Evolutionary conservation across 2,888 invertebrate species (phyloP).

Genomic region (Caenorhabditis drosophilae): DNA sequence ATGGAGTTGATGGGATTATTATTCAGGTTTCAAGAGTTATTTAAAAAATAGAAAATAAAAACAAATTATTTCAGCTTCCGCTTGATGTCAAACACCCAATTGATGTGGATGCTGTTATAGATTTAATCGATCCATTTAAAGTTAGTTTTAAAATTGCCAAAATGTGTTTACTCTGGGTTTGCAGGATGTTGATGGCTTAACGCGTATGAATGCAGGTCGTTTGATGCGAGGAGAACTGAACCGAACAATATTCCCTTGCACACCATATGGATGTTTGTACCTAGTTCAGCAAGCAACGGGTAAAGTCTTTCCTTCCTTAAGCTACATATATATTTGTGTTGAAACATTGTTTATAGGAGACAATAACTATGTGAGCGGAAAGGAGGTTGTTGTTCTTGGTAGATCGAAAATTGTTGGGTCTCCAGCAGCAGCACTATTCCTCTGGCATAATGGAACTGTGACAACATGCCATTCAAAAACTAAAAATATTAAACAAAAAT

Average conservation of each 20-base stretch:
- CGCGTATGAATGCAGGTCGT: constrained; percentile 86
- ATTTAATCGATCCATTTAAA: constrained; percentile 77
- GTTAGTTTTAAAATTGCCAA: constrained; percentile 4
- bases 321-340: not conserved
- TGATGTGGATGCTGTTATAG: constrained; percentile 80
- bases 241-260: constrained; percentile 85
- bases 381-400: constrained; percentile 87
- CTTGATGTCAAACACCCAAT: constrained; percentile 83
- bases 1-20: constrained; percentile 74
- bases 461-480: constrained; percentile 96
- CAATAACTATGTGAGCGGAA: constrained; percentile 57
- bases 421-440: constrained; percentile 88
- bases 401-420: constrained; percentile 97
- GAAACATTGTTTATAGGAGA: constrained; percentile 40
- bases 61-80: constrained; percentile 74
- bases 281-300: constrained; percentile 77
- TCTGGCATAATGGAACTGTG: constrained; percentile 95
- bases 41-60: not conserved
- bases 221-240: constrained; percentile 85
- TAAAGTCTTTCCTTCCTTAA: constrained; percentile 12
- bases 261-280: constrained; percentile 92
- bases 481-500: constrained; percentile 57
- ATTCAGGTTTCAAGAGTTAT: constrained; percentile 61
- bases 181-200: constrained; percentile 68
- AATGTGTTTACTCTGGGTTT: not conserved